phyloP scores from a whole-genome alignment of 2,888 invertebrate genomes.

The Dendrolimus houi region DNA sequence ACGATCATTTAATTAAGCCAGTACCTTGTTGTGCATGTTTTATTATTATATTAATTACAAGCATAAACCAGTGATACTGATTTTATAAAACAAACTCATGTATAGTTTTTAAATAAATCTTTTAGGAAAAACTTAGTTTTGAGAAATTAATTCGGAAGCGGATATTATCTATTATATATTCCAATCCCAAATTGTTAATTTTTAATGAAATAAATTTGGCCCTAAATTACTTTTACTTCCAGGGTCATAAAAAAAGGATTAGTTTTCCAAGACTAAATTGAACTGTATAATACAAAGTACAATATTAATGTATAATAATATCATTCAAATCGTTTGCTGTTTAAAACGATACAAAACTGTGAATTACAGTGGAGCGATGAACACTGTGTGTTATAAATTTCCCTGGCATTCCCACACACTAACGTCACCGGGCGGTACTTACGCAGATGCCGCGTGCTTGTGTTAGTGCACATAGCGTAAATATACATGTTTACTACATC shows the following conservation, averaged over 20 bases:
- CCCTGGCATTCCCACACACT: constrained; percentile 67
- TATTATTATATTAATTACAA: neutral
- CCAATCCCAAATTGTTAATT: too few relatives aligned
- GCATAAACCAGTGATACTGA: neutral
- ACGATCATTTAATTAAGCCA: neutral
- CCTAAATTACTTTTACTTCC: too few relatives aligned
- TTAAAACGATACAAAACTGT: constrained; percentile 64
- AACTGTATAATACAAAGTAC: too few relatives aligned
- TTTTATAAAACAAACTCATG: neutral
- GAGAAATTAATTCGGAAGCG: too few relatives aligned
- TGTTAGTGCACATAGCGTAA: constrained; percentile 53
- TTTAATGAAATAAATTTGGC: too few relatives aligned
- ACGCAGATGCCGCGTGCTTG: constrained; percentile 38
- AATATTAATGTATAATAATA: neutral
- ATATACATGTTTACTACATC: constrained; percentile 7
- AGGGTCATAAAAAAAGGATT: too few relatives aligned
- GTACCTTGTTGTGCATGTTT: neutral
- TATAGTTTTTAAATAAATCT: neutral
- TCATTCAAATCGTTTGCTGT: constrained; percentile 42
- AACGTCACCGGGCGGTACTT: constrained; percentile 32
- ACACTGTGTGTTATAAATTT: constrained; percentile 65
- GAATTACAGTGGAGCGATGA: constrained; percentile 63
- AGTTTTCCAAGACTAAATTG: too few relatives aligned
- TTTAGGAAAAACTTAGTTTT: too few relatives aligned
- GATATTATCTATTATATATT: too few relatives aligned